Base-by-base conservation (phyloP, 35 echinoderm and acorn worm genomes). In the Apostichopus parvimensis region DNA sequence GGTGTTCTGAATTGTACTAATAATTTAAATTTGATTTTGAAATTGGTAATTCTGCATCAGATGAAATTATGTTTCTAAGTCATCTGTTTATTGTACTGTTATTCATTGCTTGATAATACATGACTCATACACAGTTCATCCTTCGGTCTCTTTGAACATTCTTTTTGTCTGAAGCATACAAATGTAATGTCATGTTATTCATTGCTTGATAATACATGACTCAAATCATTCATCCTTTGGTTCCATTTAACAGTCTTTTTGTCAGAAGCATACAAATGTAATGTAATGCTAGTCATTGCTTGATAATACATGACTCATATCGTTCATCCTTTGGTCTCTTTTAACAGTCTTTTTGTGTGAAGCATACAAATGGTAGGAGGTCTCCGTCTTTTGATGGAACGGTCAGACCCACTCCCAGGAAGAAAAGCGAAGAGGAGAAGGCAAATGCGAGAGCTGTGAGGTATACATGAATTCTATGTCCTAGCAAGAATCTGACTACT, bases 391-490 rank as follows among this genome's bases (percentile, higher is more conserved):
- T 75, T 78, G 59, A 98, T 92, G 65, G 45, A 66, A 75, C 90
- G 73, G 72, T 64, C 23, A 78, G 57, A 68, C 34, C 68, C 0
- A 83, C 90, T 6, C 92, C 92, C 9, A 98, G 93, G 80, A 95
- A 98, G 91, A 95, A 91, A 82, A 95, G 94, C 52, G 66, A 95
- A 55, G 96, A 98, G 72, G 96, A 98, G 90, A 94, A 94, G 53
- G 96, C 94, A 59, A 98, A 98, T 87, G 96, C 95, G 55, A 94
- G 96, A 78, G 96, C 94, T n/a, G 70, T 98, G 57, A 95, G 94
- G 96, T 98, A 91, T 3, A 78, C 34, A 45, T 45, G 8, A 45
- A 78, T 78, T 24, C 2, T 45, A 1, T 78, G 17, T 78, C 8
- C 8, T 9, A 78, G 17, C 8, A 78, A 78, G 8, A 45, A 45